Conservation (phyloP, 1,140 invertebrate species). For the Pemphigus obesinymphae region DNA sequence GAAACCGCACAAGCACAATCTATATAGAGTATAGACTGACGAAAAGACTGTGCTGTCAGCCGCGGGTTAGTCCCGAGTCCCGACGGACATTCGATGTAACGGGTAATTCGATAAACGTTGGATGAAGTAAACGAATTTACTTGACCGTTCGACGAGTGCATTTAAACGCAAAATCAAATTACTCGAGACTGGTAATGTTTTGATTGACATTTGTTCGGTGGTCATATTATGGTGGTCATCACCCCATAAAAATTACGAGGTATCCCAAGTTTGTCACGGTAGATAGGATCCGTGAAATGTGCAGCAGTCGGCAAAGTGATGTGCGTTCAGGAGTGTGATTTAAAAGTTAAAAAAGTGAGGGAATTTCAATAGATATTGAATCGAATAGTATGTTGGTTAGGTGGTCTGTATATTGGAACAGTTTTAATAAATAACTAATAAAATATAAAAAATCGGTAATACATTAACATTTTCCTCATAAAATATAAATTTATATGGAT, state of each 20-base stretch:
- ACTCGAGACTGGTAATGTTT: constrained; percentile 5
- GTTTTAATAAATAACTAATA: not conserved
- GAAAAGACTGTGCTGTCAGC: not conserved
- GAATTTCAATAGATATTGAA: not conserved
- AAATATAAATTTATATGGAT: no score
- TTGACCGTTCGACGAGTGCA: constrained; percentile 11
- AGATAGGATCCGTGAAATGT: not conserved
- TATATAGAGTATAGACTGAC: no score
- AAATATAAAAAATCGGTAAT: not conserved
- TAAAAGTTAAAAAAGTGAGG: not conserved
- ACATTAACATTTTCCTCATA: no score
- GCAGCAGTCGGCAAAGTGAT: not conserved
- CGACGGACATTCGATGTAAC: not conserved
- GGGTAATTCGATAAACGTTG: constrained; percentile 33
- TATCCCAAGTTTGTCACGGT: not conserved
- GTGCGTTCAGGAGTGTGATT: not conserved
- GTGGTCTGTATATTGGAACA: no score
- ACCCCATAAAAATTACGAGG: not conserved
- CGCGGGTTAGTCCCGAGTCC: not conserved
- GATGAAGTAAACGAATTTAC: constrained; percentile 9
- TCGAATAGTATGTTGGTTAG: not conserved
- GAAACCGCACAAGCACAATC: not conserved
- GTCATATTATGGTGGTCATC: not conserved
- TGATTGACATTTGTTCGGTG: constrained; percentile 2
- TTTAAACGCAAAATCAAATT: constrained; percentile 33